A percentile compares a stretch with the other conserved stretches of the same genome.
Evolutionary conservation across 2,888 invertebrate species (phyloP).

Genomic region (Cephalotes varians): DNA sequence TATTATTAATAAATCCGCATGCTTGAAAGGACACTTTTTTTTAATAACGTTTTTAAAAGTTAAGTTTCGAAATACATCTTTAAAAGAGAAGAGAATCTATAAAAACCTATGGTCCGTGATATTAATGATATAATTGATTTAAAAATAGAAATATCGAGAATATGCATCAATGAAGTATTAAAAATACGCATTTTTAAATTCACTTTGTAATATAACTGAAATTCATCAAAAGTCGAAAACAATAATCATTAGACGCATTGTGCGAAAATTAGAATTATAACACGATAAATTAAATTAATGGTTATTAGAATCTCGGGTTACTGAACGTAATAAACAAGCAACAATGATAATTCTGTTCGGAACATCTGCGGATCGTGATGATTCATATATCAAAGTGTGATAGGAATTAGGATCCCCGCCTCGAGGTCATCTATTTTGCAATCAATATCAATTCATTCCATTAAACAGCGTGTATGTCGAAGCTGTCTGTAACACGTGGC

Average conservation of each 20-base stretch:
- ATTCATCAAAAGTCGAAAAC: neutral
- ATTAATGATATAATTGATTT: neutral
- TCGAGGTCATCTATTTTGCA: constrained; percentile 53
- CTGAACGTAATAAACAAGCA: neutral
- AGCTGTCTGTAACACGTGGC: constrained; percentile 71
- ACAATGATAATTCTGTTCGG: neutral
- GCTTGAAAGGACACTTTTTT: neutral
- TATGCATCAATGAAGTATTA: neutral
- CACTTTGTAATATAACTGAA: neutral
- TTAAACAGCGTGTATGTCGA: constrained; percentile 68
- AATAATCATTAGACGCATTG: neutral
- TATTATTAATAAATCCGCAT: neutral
- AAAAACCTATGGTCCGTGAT: neutral
- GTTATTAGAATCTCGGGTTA: neutral
- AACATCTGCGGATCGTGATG: neutral
- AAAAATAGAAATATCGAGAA: neutral
- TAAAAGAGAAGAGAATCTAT: neutral
- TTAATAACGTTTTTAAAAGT: neutral
- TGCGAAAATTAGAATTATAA: neutral
- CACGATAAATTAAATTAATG: neutral
- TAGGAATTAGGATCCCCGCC: neutral
- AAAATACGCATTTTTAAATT: neutral
- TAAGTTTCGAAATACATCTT: neutral
- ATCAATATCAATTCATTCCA: constrained; percentile 77
- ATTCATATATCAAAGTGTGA: constrained; percentile 21